Evolutionary conservation across 2,797 vertebrate species (phyloP).

Genomic region (Alcedo quadribrachys): DNA sequence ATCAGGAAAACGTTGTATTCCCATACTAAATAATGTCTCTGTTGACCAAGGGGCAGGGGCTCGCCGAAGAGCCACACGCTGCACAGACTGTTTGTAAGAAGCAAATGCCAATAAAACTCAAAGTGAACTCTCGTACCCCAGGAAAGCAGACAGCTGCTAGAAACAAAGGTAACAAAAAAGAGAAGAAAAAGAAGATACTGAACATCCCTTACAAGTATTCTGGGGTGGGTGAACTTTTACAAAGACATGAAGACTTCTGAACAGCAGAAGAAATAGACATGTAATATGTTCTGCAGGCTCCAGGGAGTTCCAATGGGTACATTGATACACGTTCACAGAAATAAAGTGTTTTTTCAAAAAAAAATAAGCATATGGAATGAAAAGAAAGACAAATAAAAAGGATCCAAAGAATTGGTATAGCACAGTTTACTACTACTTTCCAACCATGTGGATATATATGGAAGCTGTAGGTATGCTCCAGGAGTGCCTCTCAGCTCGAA

Average conservation of each 20-base stretch:
- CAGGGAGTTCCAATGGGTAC: neutral
- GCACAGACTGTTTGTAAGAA: neutral
- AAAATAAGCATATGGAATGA: neutral
- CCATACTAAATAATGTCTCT: neutral
- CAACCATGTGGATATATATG: fast-evolving
- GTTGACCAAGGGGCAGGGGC: neutral
- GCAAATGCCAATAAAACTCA: neutral
- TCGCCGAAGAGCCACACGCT: neutral
- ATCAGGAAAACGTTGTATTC: neutral
- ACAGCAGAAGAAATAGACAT: neutral
- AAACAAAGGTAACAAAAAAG: neutral
- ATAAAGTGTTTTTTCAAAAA: neutral
- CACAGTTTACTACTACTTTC: neutral
- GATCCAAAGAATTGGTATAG: neutral
- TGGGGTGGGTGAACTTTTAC: neutral
- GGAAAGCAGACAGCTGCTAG: neutral
- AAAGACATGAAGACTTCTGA: neutral
- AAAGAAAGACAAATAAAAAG: neutral
- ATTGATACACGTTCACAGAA: fast-evolving
- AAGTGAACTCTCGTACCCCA: neutral
- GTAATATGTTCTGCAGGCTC: neutral
- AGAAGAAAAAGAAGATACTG: neutral
- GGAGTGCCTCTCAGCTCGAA: neutral
- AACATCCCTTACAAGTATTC: neutral
- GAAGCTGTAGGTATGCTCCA: neutral